Base-by-base conservation (phyloP, 2,888 invertebrate species). In the Philaethria dido region DNA sequence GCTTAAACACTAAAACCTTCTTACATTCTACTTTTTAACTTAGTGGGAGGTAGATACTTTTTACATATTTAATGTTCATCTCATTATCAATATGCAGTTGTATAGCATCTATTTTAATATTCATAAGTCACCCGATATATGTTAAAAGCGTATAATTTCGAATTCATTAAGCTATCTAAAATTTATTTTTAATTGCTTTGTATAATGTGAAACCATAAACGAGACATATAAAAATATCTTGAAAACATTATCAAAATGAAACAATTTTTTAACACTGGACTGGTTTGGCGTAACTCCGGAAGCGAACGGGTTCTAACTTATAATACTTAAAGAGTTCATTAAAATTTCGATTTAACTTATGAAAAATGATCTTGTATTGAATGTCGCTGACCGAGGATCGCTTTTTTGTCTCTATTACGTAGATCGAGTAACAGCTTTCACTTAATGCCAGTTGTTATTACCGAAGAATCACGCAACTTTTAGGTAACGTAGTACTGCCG, bases 261-360 rank as follows among this genome's bases (percentile, higher is more conserved):
- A 84, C 80, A 82, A 83, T 84, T 84, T 83, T 70, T 72, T 74
- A 78, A 73, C 79, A 78, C 74, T 73, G 69, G 77, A 87, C 87
- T 78, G 84, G 88, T 88, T 86, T 74, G 71, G 87, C 83, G 91
- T 92, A 92, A 92, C 83, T 85, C 87, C 89, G 92, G 92, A 92
- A 92, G 92, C 87, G 75, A 85, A 89, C 92, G 81, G 87, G 92
- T 91, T 90, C 82, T 74, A 75, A 77, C 72, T 73, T 75, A 80
- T 84, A 83, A 78, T 74, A 74, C 64, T 84, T 85, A 83, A 50
- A 84, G 82, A 83, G 85, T 87, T 89, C 85, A 91, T 89, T 89
- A 82, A 82, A 83, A 80, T 87, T 85, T 86, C 80, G 85, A 87
- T 88, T 87, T 85, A 75, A 85, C 81, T 84, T 84, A 88, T 87